Evolutionary conservation across 2,797 vertebrate species (phyloP), one percentile per base, ranked within the genome.

Genomic region (Sorex maritimensis): DNA sequence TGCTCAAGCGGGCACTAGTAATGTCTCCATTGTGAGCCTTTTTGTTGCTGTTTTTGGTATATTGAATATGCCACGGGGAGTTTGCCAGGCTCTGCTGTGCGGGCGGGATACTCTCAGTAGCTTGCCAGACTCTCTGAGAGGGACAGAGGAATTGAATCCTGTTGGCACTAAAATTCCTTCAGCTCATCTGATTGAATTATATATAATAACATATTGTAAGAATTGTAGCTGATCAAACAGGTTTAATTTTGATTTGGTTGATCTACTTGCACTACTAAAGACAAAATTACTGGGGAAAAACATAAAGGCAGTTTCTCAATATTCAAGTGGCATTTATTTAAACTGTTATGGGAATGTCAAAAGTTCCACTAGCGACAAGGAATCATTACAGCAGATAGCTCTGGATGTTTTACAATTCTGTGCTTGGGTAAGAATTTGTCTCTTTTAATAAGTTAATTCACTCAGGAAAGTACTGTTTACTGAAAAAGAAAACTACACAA

Each of bases 251-350:
- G 61, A 61, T 84, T 79, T 75, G 67, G 38, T 84, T 96, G 71
- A 93, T 72, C 89, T 84, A 9, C 63, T 41, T 80, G 2, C 17
- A 65, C 24, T 81, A 90, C 81, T 89, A 91, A 86, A 89, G 55
- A 88, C 41, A 93, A 85, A 92, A 91, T 87, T 75, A 52, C 52
- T 84, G 63, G 26, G 65, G 52, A n/a, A 34, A 91, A 92, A 95
- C 41, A 90, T 75, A 81, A 94, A 85, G 30, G 38, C 28, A 38
- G 74, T 52, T 71, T 63, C 34, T 91, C 44, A 89, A 61, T 41
- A 69, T 44, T 82, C 73, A 92, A 93, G 69, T 88, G 74, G 49
- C 84, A 88, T 94, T 96, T 94, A 86, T 82, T 94, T 91, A 88
- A 79, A 69, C 49, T 92, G 21, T 85, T 82, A 80, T 21, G 82